Evolutionary conservation across 2,113 vertebrate species (phyloP).

Genomic region (Alexandromys fortis): DNA sequence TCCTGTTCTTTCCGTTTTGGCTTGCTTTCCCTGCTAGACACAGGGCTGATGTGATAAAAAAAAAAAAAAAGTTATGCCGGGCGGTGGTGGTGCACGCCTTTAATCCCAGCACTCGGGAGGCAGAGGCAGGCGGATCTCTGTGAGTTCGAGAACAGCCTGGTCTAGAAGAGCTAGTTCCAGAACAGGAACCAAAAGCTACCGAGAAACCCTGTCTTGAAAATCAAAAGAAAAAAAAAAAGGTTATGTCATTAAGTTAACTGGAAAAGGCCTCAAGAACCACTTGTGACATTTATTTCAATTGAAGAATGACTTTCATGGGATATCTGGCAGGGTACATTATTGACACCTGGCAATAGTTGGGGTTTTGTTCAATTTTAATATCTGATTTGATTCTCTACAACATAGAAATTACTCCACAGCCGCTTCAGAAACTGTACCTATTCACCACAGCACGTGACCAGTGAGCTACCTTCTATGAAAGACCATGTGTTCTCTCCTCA

Average conservation of each 20-base stretch:
- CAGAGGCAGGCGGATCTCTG: too few relatives aligned
- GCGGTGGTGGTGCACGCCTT: too few relatives aligned
- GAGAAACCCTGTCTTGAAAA: too few relatives aligned
- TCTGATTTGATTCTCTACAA: neutral
- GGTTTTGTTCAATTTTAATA: neutral
- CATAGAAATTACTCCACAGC: neutral
- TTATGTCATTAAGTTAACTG: neutral
- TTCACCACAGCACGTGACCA: neutral
- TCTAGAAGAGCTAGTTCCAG: too few relatives aligned
- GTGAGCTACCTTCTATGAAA: neutral
- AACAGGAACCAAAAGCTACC: too few relatives aligned
- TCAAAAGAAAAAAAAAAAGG: neutral
- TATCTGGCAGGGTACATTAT: neutral
- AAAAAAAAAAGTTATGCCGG: neutral
- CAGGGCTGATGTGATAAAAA: neutral
- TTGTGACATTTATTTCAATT: neutral
- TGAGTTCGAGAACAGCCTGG: too few relatives aligned
- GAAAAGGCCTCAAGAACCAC: neutral
- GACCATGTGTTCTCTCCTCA: neutral
- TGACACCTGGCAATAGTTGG: neutral
- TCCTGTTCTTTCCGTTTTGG: neutral
- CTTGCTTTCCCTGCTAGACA: neutral
- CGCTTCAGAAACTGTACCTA: neutral
- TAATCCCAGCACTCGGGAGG: too few relatives aligned
- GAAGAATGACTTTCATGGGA: neutral